phyloP scores from a whole-genome alignment of 92 coral and sea anemone species.

The Siderastrea radians region DNA sequence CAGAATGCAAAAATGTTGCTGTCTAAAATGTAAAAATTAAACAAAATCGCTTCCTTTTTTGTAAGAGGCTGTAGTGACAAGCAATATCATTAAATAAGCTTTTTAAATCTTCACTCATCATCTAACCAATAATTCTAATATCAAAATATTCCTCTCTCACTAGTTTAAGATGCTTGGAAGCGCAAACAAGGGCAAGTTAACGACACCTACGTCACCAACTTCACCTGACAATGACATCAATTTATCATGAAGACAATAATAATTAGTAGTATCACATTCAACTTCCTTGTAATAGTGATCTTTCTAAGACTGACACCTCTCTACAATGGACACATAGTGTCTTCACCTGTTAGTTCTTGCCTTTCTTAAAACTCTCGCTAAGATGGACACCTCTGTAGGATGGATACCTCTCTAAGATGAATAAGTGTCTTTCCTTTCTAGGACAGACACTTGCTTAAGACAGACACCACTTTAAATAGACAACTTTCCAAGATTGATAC shows the following conservation, averaged over 20 bases:
- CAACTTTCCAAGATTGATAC: too few relatives aligned
- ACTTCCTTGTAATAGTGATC: background rate
- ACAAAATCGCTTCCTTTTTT: too few relatives aligned
- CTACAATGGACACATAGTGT: background rate
- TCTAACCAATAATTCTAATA: conserved; percentile 17
- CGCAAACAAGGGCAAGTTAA: conserved; percentile 66
- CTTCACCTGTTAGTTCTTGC: background rate
- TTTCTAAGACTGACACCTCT: background rate
- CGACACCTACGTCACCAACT: conserved; percentile 36
- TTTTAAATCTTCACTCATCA: conserved; percentile 9
- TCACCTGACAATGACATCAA: conserved; percentile 66
- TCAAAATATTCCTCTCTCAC: conserved; percentile 55
- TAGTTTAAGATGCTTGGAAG: conserved; percentile 96
- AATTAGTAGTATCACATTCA: background rate
- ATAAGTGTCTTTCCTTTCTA: too few relatives aligned
- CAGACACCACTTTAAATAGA: too few relatives aligned
- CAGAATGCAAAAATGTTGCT: too few relatives aligned
- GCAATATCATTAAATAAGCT: background rate
- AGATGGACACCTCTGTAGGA: background rate
- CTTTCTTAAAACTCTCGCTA: background rate
- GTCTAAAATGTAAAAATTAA: too few relatives aligned
- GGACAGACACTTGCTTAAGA: too few relatives aligned
- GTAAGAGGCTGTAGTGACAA: background rate
- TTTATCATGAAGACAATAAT: conserved; percentile 32
- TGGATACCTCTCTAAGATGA: too few relatives aligned